Conservation (phyloP, 2,113 vertebrate species). For the Lycaon pictus region DNA sequence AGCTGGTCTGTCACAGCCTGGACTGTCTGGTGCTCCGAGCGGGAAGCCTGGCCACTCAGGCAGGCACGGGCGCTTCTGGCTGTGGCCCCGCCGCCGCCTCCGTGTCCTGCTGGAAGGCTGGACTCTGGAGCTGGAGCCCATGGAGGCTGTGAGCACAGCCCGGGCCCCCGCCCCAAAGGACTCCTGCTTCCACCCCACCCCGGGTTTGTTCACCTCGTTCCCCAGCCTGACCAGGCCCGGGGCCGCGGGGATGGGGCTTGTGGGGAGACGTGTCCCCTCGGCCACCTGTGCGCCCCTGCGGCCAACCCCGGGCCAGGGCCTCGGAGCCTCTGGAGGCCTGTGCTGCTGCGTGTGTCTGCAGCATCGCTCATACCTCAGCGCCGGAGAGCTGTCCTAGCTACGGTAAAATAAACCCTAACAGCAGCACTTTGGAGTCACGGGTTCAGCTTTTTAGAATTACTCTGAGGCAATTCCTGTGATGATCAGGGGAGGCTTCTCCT, state of each 20-base stretch:
- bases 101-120: background rate
- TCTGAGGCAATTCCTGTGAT: background rate
- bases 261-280: background rate
- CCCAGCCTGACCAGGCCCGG: background rate
- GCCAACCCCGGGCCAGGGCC: rapidly evolving
- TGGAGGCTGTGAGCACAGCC: rapidly evolving
- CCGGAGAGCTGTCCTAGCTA: rapidly evolving
- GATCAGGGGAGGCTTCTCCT: background rate
- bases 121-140: background rate
- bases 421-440: background rate
- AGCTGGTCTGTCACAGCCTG: rapidly evolving
- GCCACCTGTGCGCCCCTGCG: rapidly evolving
- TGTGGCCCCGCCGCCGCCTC: rapidly evolving
- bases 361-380: rapidly evolving
- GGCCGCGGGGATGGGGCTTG: background rate
- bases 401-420: rapidly evolving
- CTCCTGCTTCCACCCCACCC: background rate
- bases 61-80: background rate
- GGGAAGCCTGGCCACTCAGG: background rate
- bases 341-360: background rate
- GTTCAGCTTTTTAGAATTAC: background rate
- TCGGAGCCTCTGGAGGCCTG: background rate
- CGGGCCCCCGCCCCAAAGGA: rapidly evolving
- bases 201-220: no score
- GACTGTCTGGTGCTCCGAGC: background rate